A percentile compares a stretch with the other conserved stretches of the same genome.
These are phyloP conservation scores for Oncorhynchus masou DNA, from an alignment of 2,113 vertebrate genomes.

Conservation along the genomic window DNA sequence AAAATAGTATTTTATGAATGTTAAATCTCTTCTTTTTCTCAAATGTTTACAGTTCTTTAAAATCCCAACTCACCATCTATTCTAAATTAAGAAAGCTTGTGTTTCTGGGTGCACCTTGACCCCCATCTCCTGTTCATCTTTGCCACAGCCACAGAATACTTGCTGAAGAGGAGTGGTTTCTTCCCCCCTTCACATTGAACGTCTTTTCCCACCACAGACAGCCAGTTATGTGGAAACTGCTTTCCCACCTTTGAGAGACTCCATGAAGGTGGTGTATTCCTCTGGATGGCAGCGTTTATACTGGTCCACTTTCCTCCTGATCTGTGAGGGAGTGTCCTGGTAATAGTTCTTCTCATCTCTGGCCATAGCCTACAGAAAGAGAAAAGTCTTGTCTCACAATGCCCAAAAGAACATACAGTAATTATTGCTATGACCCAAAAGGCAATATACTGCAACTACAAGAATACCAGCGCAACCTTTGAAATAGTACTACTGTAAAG, in stretches of 20 bases:
- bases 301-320: constrained; percentile 85
- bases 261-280: constrained; percentile 78
- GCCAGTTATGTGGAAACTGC: constrained; percentile 52
- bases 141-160: background rate
- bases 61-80: background rate
- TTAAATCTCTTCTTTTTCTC: background rate
- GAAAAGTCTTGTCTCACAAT: too few species aligned
- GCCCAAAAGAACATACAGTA: too few species aligned
- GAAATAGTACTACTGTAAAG: too few species aligned
- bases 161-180: too few species aligned
- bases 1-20: background rate
- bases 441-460: too few species aligned
- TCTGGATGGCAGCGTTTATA: constrained; percentile 84
- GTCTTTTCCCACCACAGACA: background rate
- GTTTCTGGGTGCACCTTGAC: background rate
- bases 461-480: too few species aligned
- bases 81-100: too few species aligned
- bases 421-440: too few species aligned
- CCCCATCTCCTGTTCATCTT: background rate
- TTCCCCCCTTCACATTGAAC: too few species aligned
- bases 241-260: constrained; percentile 58
- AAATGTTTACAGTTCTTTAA: background rate
- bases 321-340: constrained; percentile 96
- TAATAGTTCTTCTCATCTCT: constrained; percentile 97
- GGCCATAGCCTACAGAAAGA: constrained; percentile 85